Evolutionary conservation across 2,797 vertebrate species (phyloP).

Genomic region (Coreius guichenoti): DNA sequence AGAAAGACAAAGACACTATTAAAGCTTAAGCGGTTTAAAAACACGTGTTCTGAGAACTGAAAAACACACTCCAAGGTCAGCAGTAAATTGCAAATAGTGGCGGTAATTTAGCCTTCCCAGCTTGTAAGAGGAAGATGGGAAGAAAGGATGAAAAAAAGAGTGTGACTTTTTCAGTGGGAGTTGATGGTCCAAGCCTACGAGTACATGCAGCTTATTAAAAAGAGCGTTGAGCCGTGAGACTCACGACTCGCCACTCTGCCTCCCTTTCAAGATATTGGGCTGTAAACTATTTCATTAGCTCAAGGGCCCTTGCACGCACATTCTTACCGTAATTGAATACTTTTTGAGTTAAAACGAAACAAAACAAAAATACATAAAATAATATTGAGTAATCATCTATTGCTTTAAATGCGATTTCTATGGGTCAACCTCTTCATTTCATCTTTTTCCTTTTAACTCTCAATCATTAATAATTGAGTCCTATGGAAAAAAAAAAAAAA

Average conservation of each 20-base stretch:
- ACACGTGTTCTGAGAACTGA: not conserved
- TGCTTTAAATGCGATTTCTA: constrained; percentile 69
- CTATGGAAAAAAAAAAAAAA: not conserved
- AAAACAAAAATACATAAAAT: constrained; percentile 46
- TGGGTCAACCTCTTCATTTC: constrained; percentile 51
- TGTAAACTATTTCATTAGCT: constrained; percentile 67
- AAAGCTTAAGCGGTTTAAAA: constrained; percentile 4
- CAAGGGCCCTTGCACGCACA: constrained; percentile 67
- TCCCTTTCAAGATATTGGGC: constrained; percentile 63
- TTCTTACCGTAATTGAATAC: constrained; percentile 63
- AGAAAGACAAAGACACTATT: not conserved
- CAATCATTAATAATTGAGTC: constrained; percentile 60
- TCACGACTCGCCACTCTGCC: constrained; percentile 52
- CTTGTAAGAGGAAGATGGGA: constrained; percentile 6
- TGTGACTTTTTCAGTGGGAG: constrained; percentile 30
- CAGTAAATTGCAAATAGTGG: constrained; percentile 27
- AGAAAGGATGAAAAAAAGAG: constrained; percentile 27
- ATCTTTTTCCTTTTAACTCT: constrained; percentile 51
- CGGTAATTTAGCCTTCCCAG: not conserved
- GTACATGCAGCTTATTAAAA: constrained; percentile 61
- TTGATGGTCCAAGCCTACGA: constrained; percentile 58
- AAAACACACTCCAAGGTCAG: constrained; percentile 13
- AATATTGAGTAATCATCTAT: constrained; percentile 60
- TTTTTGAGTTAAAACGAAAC: not conserved
- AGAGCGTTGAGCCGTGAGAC: constrained; percentile 57